Evolutionary conservation across 2,113 vertebrate genomes (phyloP), one percentile per base, ranked within the genome.

Genomic region (Carettochelys insculpta): DNA sequence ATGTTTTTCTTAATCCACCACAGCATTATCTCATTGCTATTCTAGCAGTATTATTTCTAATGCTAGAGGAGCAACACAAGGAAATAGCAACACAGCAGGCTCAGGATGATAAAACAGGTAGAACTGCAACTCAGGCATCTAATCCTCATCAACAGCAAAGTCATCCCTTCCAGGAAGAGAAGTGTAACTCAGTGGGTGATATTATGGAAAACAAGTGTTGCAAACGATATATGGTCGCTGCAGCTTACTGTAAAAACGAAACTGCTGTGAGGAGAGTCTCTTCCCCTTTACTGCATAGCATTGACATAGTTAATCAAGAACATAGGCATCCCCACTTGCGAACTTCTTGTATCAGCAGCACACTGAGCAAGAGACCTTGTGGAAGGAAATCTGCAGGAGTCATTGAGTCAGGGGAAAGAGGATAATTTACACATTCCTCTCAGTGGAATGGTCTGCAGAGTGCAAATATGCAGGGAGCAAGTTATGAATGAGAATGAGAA

Each of bases 251-350:
- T 48, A 13, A 90, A 89, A 87, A 88, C 16, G 12, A 87, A 95
- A 82, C 38, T 92, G 12, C 77, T 96, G 52, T 87, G 77, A 68
- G 83, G 75, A 81, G 45, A 8, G 87, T 86, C 92, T 75, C 45
- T 45, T 34, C n/a, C 38, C 38, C 54, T 85, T 85, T 90, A 19
- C 76, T 86, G 85, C 31, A 29, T 31, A 61, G 31, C 16, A 86
- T 9, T 82, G 50, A 83, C 91, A 83, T 86, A 48, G 87, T 85
- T 90, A 94, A 95, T 85, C 88, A 91, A 92, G 93, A 85, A 50
- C 31, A 82, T 88, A 58, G 86, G 89, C 92, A 48, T 12, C 85
- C 83, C 71, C 86, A 88, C 77, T 92, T 88, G 82, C 76, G 77
- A 54, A 68, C 31, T 48, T 79, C 27, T 38, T 56, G 86, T 76